Evolutionary conservation across 2,113 vertebrate genomes (phyloP).

Genomic region (Macaca fascicularis): T2T-MFA8v1.1 NC_088391.1:74512501-74513000

Average conservation of each 20-base stretch:
- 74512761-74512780: not conserved
- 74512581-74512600: not conserved
- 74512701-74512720: not conserved
- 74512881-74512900: not conserved
- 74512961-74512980: not conserved
- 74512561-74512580: rapidly evolving
- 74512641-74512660: not conserved
- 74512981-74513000: not conserved
- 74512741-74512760: not conserved
- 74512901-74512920: not conserved
- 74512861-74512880: not conserved
- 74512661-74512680: not conserved
- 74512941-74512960: not conserved
- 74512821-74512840: not conserved
- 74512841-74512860: not conserved
- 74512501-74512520: not conserved
- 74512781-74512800: not conserved
- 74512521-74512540: not conserved
- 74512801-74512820: not conserved
- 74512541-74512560: not conserved
- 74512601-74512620: not conserved
- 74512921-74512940: not conserved
- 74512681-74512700: not conserved
- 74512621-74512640: not conserved
- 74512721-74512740: not conserved